Evolutionary conservation across 2,113 vertebrate species (phyloP).

Genomic region (Crotalus helleri): DNA sequence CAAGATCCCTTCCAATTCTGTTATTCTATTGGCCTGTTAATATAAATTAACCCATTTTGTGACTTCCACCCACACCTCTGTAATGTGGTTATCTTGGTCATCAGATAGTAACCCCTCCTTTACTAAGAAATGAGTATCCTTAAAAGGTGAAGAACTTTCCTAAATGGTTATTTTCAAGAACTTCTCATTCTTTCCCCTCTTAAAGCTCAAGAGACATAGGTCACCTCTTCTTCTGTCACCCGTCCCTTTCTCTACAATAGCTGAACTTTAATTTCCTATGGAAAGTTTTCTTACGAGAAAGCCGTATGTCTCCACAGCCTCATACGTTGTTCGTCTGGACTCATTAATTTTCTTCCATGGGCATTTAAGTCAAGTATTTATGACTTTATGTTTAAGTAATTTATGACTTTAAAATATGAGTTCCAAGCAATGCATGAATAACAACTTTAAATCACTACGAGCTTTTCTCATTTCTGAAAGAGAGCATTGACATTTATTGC

Average conservation of each 20-base stretch:
- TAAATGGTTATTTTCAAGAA: background rate
- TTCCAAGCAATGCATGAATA: conserved; percentile 31
- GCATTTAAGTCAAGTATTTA: conserved; percentile 28
- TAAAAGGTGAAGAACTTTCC: background rate
- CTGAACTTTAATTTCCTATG: background rate
- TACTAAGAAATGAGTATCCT: background rate
- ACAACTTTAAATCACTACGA: conserved; percentile 25
- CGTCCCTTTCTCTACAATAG: background rate
- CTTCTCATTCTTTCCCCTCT: background rate
- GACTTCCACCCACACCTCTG: background rate
- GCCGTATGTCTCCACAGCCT: background rate
- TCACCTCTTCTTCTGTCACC: background rate
- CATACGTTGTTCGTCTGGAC: conserved; percentile 1
- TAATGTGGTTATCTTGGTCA: background rate
- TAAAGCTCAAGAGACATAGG: background rate
- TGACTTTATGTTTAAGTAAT: conserved; percentile 33
- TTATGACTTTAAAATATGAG: conserved; percentile 28
- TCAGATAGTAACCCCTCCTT: background rate
- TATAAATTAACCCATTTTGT: background rate
- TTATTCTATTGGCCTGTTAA: background rate
- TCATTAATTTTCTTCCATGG: conserved; percentile 9
- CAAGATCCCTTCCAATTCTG: background rate
- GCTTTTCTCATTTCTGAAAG: conserved; percentile 22
- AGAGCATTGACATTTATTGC: conserved; percentile 3
- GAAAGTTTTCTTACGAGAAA: conserved; percentile 5